Evolutionary conservation across 2,113 vertebrate genomes (phyloP).

Genomic region (Blennius ocellaris): DNA sequence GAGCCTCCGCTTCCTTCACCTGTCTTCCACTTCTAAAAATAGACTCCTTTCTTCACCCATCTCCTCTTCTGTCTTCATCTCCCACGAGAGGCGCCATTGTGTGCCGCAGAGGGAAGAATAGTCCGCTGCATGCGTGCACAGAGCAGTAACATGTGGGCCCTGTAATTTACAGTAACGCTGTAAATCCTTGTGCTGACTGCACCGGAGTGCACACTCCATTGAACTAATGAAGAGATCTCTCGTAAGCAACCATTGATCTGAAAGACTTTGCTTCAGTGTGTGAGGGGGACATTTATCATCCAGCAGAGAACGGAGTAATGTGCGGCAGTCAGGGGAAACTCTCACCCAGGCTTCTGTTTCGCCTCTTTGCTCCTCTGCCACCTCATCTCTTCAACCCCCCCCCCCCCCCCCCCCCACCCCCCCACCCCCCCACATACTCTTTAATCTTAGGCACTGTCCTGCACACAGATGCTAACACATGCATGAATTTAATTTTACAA

Average conservation of each 20-base stretch:
- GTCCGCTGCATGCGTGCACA: background rate
- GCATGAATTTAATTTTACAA: conserved; percentile 32
- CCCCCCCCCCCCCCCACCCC: background rate
- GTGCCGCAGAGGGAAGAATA: conserved; percentile 23
- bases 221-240: conserved; percentile 69
- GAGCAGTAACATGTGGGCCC: conserved; percentile 12
- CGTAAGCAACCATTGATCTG: conserved; percentile 62
- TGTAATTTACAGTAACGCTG: conserved; percentile 51
- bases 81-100: conserved; percentile 43
- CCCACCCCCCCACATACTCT: background rate
- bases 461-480: conserved; percentile 7
- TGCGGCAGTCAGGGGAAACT: conserved; percentile 23
- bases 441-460: background rate
- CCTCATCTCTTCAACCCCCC: background rate
- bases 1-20: conserved; percentile 44
- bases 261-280: conserved; percentile 36
- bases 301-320: conserved; percentile 28
- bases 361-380: background rate
- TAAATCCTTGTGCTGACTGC: conserved; percentile 51
- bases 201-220: conserved; percentile 43
- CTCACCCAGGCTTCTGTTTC: conserved; percentile 28
- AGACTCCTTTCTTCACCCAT: conserved; percentile 28
- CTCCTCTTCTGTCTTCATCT: conserved; percentile 48
- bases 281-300: conserved; percentile 56
- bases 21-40: conserved; percentile 63